Conservation (phyloP, 2,888 invertebrate genomes). For the Ophraella communa region DNA sequence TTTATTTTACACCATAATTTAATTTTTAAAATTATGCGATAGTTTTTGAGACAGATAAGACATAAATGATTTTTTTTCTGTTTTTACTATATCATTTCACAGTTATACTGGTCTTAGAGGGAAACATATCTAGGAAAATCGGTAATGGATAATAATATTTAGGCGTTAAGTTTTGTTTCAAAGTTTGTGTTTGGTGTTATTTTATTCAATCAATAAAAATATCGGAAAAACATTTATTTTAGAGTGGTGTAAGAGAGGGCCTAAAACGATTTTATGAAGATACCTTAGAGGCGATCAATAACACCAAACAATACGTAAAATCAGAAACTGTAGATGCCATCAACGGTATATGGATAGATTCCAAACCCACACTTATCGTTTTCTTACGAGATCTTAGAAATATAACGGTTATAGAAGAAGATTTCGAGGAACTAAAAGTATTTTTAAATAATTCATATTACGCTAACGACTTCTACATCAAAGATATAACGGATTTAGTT, state of each 20-base stretch:
- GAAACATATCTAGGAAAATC: too few relatives aligned
- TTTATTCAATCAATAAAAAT: not conserved
- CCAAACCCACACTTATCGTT: constrained; percentile 71
- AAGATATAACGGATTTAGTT: constrained; percentile 75
- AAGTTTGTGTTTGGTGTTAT: too few relatives aligned
- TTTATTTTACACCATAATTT: too few relatives aligned
- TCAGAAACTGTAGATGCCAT: constrained; percentile 74
- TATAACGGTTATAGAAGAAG: constrained; percentile 74
- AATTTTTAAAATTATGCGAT: too few relatives aligned
- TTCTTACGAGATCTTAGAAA: constrained; percentile 77
- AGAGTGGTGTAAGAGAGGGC: constrained; percentile 60
- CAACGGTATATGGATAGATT: constrained; percentile 76
- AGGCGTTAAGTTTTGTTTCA: too few relatives aligned
- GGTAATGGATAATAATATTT: too few relatives aligned
- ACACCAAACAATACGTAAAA: constrained; percentile 72
- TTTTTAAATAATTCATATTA: constrained; percentile 81
- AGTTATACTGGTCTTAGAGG: too few relatives aligned
- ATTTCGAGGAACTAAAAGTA: constrained; percentile 71
- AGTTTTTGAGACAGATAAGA: too few relatives aligned
- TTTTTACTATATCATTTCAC: too few relatives aligned
- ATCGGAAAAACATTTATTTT: constrained; percentile 34
- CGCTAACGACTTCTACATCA: constrained; percentile 83
- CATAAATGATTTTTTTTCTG: too few relatives aligned
- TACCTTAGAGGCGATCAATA: constrained; percentile 64
- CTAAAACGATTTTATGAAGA: constrained; percentile 62